Evolutionary conservation across 1,140 invertebrate species (phyloP), one percentile per base, ranked within the genome.

Genomic region (Melipona quadrifasciata): DNA sequence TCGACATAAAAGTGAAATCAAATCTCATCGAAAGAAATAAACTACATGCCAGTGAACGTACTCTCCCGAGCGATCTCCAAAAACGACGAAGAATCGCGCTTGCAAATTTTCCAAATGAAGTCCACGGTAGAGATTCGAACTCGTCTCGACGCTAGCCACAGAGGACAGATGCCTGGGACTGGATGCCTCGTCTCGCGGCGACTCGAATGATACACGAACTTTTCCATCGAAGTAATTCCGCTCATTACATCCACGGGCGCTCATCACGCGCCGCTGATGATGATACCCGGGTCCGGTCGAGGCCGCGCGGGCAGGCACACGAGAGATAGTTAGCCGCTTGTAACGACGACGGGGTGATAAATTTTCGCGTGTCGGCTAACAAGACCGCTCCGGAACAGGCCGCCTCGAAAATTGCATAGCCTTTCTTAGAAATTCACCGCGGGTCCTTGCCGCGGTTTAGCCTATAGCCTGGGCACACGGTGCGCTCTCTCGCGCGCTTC

Each of bases 361-460:
- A 90, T 81, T 79, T 87, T 83, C 78, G 14, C 88, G 77, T 31
- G 84, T 84, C 86, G 74, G 61, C 82, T 80, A 80, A 85, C 80
- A 87, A 87, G 83, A 76, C 68, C 82, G 67, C 51, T 77, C 47
- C 31, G 80, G 76, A 67, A 55, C 68, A 78, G 84, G 14, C 79
- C 76, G 14, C 79, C 76, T 61, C 76, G 64, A 78, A 88, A 84
- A 89, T 89, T 89, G 86, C 85, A 76, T 64, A 51, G 77, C 81
- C 81, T 87, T 88, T 89, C 85, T 89, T 87, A 84, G 82, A 89
- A 89, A 89, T 86, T 89, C 84, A 88, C 79, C 74, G 74, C 74
- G 76, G 57, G 61, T 65, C 74, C 78, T 80, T 75, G 74, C 34
- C 65, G 24, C 77, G 72, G 77, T 73, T 85, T 81, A 68, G 71